Base-by-base conservation (phyloP, 2,888 invertebrate genomes). In the Chrysolina haemoptera region DNA sequence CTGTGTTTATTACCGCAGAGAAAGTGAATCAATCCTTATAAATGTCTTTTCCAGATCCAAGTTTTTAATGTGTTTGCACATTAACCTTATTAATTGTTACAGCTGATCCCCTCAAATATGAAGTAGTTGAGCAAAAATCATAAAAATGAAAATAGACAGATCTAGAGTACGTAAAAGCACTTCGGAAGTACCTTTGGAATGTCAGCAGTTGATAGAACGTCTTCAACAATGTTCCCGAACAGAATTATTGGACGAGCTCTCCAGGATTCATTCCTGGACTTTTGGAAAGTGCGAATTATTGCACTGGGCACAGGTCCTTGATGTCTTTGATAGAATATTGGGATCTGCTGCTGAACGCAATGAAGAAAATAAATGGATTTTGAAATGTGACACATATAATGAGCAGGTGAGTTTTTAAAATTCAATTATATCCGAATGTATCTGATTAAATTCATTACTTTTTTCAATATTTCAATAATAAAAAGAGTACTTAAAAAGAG, bases 271-370 rank as follows among this genome's bases (percentile, higher is more conserved):
- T 82, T 92, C 93, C 55, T 96, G 95, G 95, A 94, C 94, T 40
- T 95, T 93, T 87, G 95, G 95, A 68, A 96, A 96, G 90, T 96
- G 95, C 87, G 96, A 96, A 87, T 88, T 96, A 18, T 94, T 94
- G 84, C 95, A 96, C 86, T 96, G 96, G 96, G 94, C 95, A 77
- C 94, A 95, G 87, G 93, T 95, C 20, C 88, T 96, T 70, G 95
- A 96, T 87, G 90, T 93, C 59, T 93, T 93, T 84, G 94, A 94
- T 85, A 90, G 90, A 71, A 93, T 95, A 78, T 88, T 96, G 76
- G 95, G 94, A 81, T 92, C 92, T 84, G 94, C 94, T n/a, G 92
- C 94, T 64, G 89, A 90, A 73, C 89, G 89, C 78, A 90, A 90
- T 73, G 88, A 88, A 16, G 91, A 91, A 71, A 91, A 91, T 81